These are phyloP conservation scores for Phylloscopus collybita DNA, from an alignment of 2,797 vertebrate species.

Conservation along the genomic window DNA sequence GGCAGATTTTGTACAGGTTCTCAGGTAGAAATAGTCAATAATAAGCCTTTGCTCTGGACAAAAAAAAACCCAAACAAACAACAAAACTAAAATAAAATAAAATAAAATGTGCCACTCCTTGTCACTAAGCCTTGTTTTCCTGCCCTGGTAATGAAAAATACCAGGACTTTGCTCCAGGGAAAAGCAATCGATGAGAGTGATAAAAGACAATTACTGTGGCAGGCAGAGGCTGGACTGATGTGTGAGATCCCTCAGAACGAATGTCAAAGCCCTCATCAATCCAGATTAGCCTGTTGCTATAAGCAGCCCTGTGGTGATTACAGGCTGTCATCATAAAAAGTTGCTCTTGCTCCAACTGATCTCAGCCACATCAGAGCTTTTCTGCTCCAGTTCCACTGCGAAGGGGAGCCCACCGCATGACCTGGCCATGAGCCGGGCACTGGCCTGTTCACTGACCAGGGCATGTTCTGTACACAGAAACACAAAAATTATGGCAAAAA, in stretches of 20 bases:
- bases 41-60: not conserved
- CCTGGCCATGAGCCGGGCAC: not conserved
- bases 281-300: not conserved
- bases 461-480: not conserved
- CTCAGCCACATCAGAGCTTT: not conserved
- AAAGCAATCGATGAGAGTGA: not conserved
- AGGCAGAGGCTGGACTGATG: not conserved
- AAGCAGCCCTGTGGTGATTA: not conserved
- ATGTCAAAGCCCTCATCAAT: not conserved
- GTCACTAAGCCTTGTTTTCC: not conserved
- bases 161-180: conserved; percentile 20
- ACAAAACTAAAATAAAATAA: not conserved
- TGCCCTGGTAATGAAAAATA: not conserved
- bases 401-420: not conserved
- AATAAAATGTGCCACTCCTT: not conserved
- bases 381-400: not conserved
- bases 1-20: not conserved
- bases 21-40: not conserved
- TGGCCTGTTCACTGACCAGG: not conserved
- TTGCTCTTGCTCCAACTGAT: not conserved
- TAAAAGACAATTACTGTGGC: not conserved
- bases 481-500: not conserved
- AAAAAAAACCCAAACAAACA: not conserved
- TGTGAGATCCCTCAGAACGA: not conserved
- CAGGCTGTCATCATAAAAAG: not conserved